Evolutionary conservation across 2,797 vertebrate species (phyloP), one percentile per base, ranked within the genome.

Genomic region (Varecia variegata): DNA sequence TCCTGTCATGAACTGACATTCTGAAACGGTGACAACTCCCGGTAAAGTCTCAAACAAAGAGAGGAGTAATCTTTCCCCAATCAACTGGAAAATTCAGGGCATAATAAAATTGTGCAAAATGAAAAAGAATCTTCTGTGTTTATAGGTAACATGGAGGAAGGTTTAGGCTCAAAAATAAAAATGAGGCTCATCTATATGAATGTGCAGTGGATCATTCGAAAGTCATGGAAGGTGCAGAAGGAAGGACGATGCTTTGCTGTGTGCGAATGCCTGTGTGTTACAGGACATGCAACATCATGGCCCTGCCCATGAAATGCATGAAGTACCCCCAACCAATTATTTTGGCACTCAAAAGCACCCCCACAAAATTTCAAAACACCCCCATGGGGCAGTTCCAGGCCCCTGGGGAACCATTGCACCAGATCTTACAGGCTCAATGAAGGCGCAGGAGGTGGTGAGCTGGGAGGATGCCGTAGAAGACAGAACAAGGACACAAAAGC

Each of bases 61-160:
- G 73, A 76, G 70, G 45, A 40, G 83, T 79, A 79, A 73, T 92
- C 62, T 92, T 86, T 80, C 58, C 76, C 84, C 50, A 21, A 35
- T 58, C 85, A 92, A 79, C 67, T 65, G 68, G 88, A 94, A 94
- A 96, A 93, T 76, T 90, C 23, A 65, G 56, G 88, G 76, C n/a
- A 45, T 58, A 74, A 83, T 91, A 82, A 91, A 93, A 71, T 93
- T 1, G 1, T n/a, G 27, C 60, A 77, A 93, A 81, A 38, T 27
- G 60, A 52, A 88, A 67, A 96, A 50, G 35, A 80, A 52, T 43
- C 45, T 43, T 89, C 70, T 80, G 43, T 56, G 74, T 43, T 91
- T 65, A 40, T 83, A 71, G 38, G 45, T 94, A 79, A 82, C 56
- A 47, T 50, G 56, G 81, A 95, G 50, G 35, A 67, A 71, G 45